Percentiles rank a stretch among this genome's conserved stretches.
Conservation (phyloP, 2,888 invertebrate species). For the Noctua comes region DNA sequence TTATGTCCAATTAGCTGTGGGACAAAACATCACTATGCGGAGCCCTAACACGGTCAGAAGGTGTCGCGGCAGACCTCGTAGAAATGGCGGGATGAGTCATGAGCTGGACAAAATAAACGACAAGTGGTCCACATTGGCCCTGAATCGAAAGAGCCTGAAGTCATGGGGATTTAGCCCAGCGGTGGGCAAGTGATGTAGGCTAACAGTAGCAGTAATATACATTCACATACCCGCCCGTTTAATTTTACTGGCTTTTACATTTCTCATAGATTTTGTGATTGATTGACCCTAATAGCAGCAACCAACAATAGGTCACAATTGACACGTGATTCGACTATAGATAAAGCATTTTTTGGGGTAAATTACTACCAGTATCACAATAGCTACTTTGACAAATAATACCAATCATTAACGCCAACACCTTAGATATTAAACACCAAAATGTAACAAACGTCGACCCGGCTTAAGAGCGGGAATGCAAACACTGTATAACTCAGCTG, state of each 20-base stretch:
- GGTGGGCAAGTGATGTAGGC: not conserved
- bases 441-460: constrained; percentile 32
- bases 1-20: not conserved
- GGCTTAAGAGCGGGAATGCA: constrained; percentile 34
- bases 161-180: not conserved
- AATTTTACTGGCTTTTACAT: not conserved
- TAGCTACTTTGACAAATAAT: not conserved
- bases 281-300: constrained; percentile 2
- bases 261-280: not conserved
- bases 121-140: not conserved
- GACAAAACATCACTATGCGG: not conserved
- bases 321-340: not conserved
- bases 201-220: not conserved
- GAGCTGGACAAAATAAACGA: not conserved
- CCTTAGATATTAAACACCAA: constrained; percentile 10
- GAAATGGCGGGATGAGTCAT: not conserved
- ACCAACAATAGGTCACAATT: not conserved
- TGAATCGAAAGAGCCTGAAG: not conserved
- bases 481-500: constrained; percentile 67
- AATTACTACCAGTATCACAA: constrained; percentile 5
- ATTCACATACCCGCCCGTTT: not conserved
- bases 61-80: not conserved
- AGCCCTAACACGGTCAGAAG: not conserved
- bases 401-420: constrained; percentile 9
- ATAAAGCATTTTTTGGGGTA: constrained; percentile 4